Evolutionary conservation across 2,888 invertebrate genomes (phyloP), one percentile per base, ranked within the genome.

Genomic region (Cantharis rufa): DNA sequence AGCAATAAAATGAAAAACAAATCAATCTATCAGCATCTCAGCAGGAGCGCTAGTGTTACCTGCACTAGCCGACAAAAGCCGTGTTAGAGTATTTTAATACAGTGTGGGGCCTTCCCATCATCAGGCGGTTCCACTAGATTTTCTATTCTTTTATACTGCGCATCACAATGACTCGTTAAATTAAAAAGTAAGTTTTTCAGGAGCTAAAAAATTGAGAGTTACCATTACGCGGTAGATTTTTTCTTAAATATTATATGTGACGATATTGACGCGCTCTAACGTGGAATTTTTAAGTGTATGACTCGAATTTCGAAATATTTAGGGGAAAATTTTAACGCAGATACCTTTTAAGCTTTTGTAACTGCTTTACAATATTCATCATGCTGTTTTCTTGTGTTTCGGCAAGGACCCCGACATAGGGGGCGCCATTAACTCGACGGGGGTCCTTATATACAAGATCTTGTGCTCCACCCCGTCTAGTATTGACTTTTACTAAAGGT

Each of bases 21-120:
- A 87, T 87, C 87, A 87, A 87, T 88, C 87, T 86, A 87, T 88
- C 87, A 87, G 85, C 87, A 86, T 85, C 85, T 87, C 87, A 71
- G 80, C 82, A 83, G 86, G 86, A 84, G 86, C 82, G 85, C 85
- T 81, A 84, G 84, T 78, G 81, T 84, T 82, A 81, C 84, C 83
- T 83, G 79, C 79, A 79, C 79, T 78, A 85, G 86, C 87, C 87
- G 88, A 87, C 87, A 87, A 88, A 88, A 87, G 86, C 84, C 84
- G 82, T 87, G 87, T 87, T 86, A 86, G 85, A 84, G 84, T 85
- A 84, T 86, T 86, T 87, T 86, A 75, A 75, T 78, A 70, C 71
- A 71, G 71, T 75, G 75, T 75, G 75, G 75, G 74, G 75, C 75
- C 75, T 74, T 74, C 74, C 68, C 75, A 75, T 75, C 76, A 76